Conservation (phyloP, 1,140 invertebrate species). For the Conus betulinus region DNA sequence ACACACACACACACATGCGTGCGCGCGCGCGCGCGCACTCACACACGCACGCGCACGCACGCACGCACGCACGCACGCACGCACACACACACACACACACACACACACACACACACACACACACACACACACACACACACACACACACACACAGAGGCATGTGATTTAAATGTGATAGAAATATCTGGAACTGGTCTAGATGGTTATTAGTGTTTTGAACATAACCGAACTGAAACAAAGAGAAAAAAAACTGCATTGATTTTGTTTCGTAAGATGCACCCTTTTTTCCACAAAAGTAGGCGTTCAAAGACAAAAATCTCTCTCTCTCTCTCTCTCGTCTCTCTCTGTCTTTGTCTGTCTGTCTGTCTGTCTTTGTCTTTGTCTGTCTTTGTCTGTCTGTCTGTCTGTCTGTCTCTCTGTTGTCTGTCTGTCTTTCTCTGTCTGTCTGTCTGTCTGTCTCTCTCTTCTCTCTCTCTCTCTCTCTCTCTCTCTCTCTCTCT, state of each 20-base stretch:
- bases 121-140: too few species aligned
- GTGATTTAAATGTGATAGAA: too few species aligned
- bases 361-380: neutral
- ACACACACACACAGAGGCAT: too few species aligned
- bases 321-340: neutral
- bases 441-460: neutral
- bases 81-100: neutral
- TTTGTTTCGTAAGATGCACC: too few species aligned
- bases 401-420: neutral
- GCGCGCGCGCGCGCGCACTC: neutral
- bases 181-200: too few species aligned
- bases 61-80: too few species aligned
- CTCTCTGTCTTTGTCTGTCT: neutral
- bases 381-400: neutral
- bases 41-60: neutral
- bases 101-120: neutral
- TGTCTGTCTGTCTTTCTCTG: neutral
- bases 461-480: slow-evolving; percentile 7
- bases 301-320: too few species aligned
- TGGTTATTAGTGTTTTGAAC: neutral
- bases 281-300: too few species aligned
- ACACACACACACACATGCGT: neutral
- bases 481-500: slow-evolving; percentile 10
- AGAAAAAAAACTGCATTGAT: too few species aligned
- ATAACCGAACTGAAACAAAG: neutral